Base-by-base conservation (phyloP, 2,888 invertebrate species). In the Limnephilus lunatus region DNA sequence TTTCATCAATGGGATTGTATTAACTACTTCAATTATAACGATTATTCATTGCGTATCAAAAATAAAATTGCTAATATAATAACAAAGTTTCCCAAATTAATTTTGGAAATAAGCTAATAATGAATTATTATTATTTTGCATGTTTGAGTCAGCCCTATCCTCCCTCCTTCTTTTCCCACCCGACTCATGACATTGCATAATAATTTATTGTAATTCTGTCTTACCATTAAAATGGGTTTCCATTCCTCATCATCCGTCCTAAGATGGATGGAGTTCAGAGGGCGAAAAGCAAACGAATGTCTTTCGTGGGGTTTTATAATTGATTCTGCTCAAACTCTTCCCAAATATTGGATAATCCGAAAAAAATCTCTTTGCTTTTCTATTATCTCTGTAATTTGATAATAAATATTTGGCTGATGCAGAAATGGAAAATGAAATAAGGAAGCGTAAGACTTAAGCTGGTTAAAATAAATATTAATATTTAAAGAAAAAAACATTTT, bases 191-290 rank as follows among this genome's bases (percentile, higher is more conserved):
- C 93, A 92, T 91, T 92, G 93, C 93, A 93, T 93, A 93, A 92
- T 93, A 93, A 93, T 93, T 93, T 93, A 93, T 93, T 93, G 93
- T 93, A 93, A 93, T 93, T 92, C 93, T 89, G 93, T 91, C 91
- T 81, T 85, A 91, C 92, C 91, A 92, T 93, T 93, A 93, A 93
- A 93, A 93, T 91, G 92, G 90, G 89, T 87, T 91, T 88, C 91
- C 91, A 92, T 92, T 93, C 92, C 92, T 89, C 90, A 53, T 86
- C 91, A 89, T 85, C 80, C 81, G 85, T 81, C 86, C 80, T n/a
- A 91, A 93, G 93, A 93, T 90, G 92, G 92, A 93, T 93, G 92
- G 81, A 68, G 68, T 81, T 31, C 35, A 19, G 31, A 89, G 88
- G 88, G 88, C 88, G 31, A 30, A 80, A 80, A 80, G 39, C 80